Percentiles rank a stretch among this genome's conserved stretches.
These are phyloP conservation scores for Pseudorasbora parva DNA, from an alignment of 2,113 vertebrate species.

Conservation along the genomic window DNA sequence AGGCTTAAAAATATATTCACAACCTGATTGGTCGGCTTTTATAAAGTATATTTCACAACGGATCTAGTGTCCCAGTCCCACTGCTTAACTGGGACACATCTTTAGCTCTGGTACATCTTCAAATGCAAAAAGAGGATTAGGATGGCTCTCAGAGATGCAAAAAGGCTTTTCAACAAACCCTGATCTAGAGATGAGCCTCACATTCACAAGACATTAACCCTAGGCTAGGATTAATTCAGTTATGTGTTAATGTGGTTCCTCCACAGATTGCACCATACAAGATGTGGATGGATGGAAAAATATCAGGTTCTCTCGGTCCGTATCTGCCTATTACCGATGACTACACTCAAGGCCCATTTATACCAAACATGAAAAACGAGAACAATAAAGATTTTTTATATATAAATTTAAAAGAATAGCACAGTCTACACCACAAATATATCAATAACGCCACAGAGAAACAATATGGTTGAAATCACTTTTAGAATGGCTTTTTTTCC, in stretches of 20 bases:
- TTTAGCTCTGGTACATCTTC: background rate
- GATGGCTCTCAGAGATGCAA: background rate
- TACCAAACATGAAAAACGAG: too few relatives aligned
- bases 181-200: background rate
- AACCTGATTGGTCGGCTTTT: too few relatives aligned
- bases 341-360: background rate
- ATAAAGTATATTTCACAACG: too few relatives aligned
- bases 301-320: background rate
- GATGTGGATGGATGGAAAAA: too few relatives aligned
- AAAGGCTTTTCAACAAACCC: slow-evolving; percentile 1
- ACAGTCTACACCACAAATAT: too few relatives aligned
- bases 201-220: background rate
- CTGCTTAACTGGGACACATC: background rate
- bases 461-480: too few relatives aligned
- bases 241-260: background rate
- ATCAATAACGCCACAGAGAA: too few relatives aligned
- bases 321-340: background rate
- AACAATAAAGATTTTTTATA: too few relatives aligned
- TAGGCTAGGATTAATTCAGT: background rate
- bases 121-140: slow-evolving; percentile 1
- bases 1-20: too few relatives aligned
- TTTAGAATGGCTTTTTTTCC: too few relatives aligned
- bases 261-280: background rate
- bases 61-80: background rate
- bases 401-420: too few relatives aligned